Conservation (phyloP, 2,888 invertebrate genomes). For the Microdon myrmicae region DNA sequence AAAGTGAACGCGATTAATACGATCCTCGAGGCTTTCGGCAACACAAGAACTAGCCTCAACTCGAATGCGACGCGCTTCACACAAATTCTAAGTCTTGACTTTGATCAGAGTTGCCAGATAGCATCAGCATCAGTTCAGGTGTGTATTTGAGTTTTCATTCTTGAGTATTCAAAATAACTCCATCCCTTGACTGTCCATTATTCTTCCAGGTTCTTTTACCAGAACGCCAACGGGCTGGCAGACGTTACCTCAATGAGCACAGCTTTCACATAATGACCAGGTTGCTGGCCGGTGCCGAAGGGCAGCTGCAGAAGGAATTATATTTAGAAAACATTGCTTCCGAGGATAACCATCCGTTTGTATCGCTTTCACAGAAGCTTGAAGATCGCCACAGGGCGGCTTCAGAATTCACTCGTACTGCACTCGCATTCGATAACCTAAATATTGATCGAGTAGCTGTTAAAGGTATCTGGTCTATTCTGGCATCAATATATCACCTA, state of each 20-base stretch:
- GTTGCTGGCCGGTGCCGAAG: slow-evolving; percentile 80
- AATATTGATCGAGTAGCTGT: slow-evolving; percentile 82
- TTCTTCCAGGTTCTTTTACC: slow-evolving; percentile 85
- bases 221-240: slow-evolving; percentile 79
- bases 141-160: slow-evolving; percentile 8
- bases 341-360: slow-evolving; percentile 79
- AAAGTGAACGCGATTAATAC: slow-evolving; percentile 85
- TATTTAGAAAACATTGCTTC: slow-evolving; percentile 78
- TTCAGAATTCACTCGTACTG: slow-evolving; percentile 82
- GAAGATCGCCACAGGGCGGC: slow-evolving; percentile 84
- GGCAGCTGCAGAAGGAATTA: slow-evolving; percentile 82
- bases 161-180: slow-evolving; percentile 11
- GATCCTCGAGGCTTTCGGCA: slow-evolving; percentile 90
- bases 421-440: slow-evolving; percentile 79
- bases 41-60: slow-evolving; percentile 86
- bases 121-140: slow-evolving; percentile 90
- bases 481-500: slow-evolving; percentile 94
- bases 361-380: slow-evolving; percentile 80
- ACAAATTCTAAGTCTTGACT: slow-evolving; percentile 91
- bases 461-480: slow-evolving; percentile 84
- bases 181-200: slow-evolving; percentile 6
- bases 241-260: slow-evolving; percentile 72
- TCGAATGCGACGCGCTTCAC: slow-evolving; percentile 90
- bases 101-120: slow-evolving; percentile 91
- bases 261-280: slow-evolving; percentile 68